These are phyloP conservation scores for Argyra leucocephala DNA, from an alignment of 2,888 invertebrate species.

Conservation along the genomic window DNA sequence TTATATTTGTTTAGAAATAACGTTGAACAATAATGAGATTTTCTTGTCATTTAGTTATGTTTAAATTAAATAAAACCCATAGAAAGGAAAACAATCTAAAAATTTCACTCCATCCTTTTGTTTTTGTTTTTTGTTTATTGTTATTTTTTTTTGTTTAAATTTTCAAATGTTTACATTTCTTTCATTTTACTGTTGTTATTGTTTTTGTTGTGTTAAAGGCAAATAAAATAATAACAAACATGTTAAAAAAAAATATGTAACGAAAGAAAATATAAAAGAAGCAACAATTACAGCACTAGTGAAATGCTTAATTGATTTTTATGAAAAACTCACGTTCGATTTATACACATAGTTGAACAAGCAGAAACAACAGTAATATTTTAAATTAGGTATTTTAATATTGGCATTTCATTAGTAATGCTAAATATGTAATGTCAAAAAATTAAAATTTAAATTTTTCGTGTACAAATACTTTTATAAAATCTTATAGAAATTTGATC, in stretches of 20 bases:
- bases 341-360: too few species aligned
- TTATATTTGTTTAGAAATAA: too few species aligned
- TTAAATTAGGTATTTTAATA: too few species aligned
- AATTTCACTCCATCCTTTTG: not conserved
- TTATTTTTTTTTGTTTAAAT: not conserved
- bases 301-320: not conserved
- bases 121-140: not conserved
- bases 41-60: not conserved
- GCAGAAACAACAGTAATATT: too few species aligned
- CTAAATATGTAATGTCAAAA: too few species aligned
- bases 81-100: not conserved
- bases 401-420: too few species aligned
- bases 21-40: not conserved
- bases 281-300: not conserved
- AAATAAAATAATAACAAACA: not conserved
- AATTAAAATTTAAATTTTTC: too few species aligned
- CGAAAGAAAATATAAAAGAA: not conserved
- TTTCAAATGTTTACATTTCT: not conserved
- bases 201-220: not conserved
- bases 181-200: not conserved
- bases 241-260: not conserved
- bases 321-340: not conserved
- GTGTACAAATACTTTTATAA: too few species aligned
- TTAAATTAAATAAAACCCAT: not conserved
- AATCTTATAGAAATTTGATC: too few species aligned